Evolutionary conservation across 2,888 invertebrate genomes (phyloP).

Genomic region (Catocala nupta): DNA sequence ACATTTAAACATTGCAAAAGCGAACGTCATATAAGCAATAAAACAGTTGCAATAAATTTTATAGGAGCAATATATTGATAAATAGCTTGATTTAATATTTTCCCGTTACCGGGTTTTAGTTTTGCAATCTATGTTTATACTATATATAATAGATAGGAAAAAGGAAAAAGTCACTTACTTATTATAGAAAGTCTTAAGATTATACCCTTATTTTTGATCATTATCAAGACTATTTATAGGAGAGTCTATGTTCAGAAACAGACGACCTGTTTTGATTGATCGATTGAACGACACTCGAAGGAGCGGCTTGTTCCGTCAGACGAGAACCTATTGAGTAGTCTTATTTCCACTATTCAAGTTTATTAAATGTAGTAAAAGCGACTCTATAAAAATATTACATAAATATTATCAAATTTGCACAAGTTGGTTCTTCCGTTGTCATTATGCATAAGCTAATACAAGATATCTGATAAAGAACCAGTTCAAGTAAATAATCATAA

Average conservation of each 20-base stretch:
- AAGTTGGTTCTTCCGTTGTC: neutral
- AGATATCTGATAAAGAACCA: neutral
- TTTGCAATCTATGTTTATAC: no score
- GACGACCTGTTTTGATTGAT: conserved; percentile 8
- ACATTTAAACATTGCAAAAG: no score
- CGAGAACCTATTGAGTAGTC: no score
- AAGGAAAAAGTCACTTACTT: neutral
- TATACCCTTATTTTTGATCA: neutral
- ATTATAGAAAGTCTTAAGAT: neutral
- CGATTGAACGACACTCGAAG: conserved; percentile 4
- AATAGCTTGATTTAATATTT: no score
- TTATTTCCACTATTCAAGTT: no score
- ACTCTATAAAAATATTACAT: conserved; percentile 2
- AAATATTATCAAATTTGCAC: conserved; percentile 1
- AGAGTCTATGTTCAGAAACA: neutral
- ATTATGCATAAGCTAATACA: neutral
- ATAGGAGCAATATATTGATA: no score
- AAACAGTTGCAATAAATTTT: no score
- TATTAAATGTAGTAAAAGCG: neutral
- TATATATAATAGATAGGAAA: no score
- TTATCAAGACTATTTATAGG: conserved; percentile 2
- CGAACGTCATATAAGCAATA: no score
- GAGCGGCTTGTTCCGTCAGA: neutral
- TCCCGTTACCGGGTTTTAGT: no score
- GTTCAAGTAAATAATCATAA: conserved; percentile 1